A percentile compares a stretch with the other conserved stretches of the same genome.
Conservation (phyloP, 2,888 invertebrate species). For the Boloria selene region DNA sequence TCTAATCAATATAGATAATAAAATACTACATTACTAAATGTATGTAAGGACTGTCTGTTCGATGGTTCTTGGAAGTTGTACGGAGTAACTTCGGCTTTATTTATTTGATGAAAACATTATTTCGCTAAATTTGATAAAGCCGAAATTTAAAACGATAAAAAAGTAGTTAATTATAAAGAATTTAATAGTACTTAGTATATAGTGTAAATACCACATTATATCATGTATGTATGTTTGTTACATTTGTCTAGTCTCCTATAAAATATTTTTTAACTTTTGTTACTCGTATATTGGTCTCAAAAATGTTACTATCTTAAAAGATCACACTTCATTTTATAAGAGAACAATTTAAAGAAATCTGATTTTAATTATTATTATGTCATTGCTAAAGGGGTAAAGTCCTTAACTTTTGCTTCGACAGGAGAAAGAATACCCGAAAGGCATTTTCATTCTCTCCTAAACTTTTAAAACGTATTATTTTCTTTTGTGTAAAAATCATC, state of each 20-base stretch:
- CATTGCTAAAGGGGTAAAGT: slow-evolving; percentile 69
- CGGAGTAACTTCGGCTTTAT: no score
- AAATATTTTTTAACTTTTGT: slow-evolving; percentile 15
- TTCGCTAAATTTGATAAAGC: no score
- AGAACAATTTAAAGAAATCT: slow-evolving; percentile 60
- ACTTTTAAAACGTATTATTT: slow-evolving; percentile 77
- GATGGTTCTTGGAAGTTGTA: no score
- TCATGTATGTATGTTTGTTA: no score
- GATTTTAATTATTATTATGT: slow-evolving; percentile 68
- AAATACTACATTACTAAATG: no score
- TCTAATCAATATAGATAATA: no score
- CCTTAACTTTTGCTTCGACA: slow-evolving; percentile 62
- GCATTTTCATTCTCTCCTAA: slow-evolving; percentile 69
- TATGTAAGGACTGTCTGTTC: no score
- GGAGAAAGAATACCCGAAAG: slow-evolving; percentile 62
- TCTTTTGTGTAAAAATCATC: slow-evolving; percentile 69
- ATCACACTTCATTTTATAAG: slow-evolving; percentile 47
- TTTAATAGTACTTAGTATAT: no score
- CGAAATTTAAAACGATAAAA: no score
- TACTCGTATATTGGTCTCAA: slow-evolving; percentile 46
- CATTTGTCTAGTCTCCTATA: neutral
- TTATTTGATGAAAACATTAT: no score
- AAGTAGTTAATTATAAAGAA: no score
- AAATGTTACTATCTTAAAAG: slow-evolving; percentile 60
- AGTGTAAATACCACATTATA: no score